Percentiles rank a stretch among this genome's conserved stretches.
These are phyloP conservation scores for Lepidurus packardi DNA, from an alignment of 1,140 invertebrate genomes.

Conservation along the genomic window DNA sequence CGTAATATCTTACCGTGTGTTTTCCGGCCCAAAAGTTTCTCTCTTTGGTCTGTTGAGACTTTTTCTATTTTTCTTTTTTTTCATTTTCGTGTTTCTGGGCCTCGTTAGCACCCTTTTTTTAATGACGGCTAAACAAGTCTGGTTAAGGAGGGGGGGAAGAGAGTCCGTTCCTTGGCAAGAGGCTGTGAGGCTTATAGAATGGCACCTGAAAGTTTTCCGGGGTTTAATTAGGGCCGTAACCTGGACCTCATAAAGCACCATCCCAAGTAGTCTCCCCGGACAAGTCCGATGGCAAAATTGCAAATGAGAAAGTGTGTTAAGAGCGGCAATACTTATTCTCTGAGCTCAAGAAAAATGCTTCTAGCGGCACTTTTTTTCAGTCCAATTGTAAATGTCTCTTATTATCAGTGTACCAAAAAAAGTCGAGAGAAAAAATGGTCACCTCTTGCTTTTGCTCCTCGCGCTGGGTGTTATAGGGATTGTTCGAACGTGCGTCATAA, in stretches of 20 bases:
- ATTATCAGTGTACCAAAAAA: not conserved
- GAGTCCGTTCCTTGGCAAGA: not conserved
- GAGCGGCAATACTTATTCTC: not conserved
- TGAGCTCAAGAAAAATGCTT: not conserved
- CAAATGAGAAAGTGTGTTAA: slow-evolving; percentile 18
- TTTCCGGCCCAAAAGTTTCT: not conserved
- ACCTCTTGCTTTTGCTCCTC: too few species aligned
- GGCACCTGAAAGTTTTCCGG: slow-evolving; percentile 6
- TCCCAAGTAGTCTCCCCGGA: slow-evolving; percentile 1
- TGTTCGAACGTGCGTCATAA: too few species aligned
- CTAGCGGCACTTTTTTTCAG: not conserved
- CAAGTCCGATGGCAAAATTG: slow-evolving; percentile 11
- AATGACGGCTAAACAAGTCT: not conserved
- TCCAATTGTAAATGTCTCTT: slow-evolving; percentile 16
- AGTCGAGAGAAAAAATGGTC: not conserved
- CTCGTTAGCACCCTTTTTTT: slow-evolving; percentile 6
- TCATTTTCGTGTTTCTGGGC: not conserved
- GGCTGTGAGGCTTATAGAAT: not conserved
- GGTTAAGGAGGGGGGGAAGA: not conserved
- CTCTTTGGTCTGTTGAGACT: not conserved
- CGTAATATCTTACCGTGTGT: not conserved
- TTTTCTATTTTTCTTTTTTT: not conserved
- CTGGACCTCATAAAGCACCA: slow-evolving; percentile 21
- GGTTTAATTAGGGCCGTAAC: slow-evolving; percentile 16
- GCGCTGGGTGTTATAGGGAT: too few species aligned